phyloP scores from a whole-genome alignment of 1,140 invertebrate genomes.

The Drosophila pectinifera region DNA sequence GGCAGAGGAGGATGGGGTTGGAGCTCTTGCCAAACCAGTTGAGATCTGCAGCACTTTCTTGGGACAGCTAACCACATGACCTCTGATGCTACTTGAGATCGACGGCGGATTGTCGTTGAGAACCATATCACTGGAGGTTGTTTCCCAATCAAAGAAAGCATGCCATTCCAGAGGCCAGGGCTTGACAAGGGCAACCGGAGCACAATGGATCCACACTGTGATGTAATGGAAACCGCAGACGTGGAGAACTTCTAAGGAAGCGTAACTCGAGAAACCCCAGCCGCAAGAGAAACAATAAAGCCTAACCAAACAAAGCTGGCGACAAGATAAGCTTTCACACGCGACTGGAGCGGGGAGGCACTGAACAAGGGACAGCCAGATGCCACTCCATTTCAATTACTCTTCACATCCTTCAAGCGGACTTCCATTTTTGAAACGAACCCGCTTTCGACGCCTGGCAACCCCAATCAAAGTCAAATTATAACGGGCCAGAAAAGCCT shows the following conservation, averaged over 20 bases:
- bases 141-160: conserved; percentile 16
- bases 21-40: conserved; percentile 26
- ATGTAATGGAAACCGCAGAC: conserved; percentile 58
- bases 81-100: conserved; percentile 15
- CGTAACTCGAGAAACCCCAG: conserved; percentile 34
- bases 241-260: conserved; percentile 55
- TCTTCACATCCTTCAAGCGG: conserved; percentile 43
- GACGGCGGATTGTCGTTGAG: conserved; percentile 13
- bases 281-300: conserved; percentile 18
- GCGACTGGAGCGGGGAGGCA: background rate
- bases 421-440: conserved; percentile 4
- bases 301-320: conserved; percentile 26
- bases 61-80: conserved; percentile 9
- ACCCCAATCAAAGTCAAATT: conserved; percentile 56
- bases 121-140: conserved; percentile 13
- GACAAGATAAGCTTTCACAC: conserved; percentile 3
- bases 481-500: background rate
- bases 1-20: background rate
- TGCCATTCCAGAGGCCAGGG: conserved; percentile 2
- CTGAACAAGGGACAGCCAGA: conserved; percentile 4
- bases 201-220: conserved; percentile 16
- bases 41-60: conserved; percentile 10
- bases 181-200: conserved; percentile 18
- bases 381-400: conserved; percentile 70
- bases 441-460: conserved; percentile 23